Conservation (phyloP, 2,113 vertebrate genomes). For the Bufo bufo region DNA sequence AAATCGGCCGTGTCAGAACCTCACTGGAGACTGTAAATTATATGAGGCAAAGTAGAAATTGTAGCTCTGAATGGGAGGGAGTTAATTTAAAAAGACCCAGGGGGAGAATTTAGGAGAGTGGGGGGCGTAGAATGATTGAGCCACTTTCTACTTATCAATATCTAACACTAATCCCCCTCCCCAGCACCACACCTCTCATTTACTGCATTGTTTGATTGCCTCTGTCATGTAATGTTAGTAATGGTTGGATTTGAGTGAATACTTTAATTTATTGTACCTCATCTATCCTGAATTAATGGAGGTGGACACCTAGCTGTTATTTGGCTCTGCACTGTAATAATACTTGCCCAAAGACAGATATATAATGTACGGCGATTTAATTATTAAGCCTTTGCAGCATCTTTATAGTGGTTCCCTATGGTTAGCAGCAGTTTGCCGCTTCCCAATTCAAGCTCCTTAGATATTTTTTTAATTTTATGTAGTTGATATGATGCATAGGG, state of each 20-base stretch:
- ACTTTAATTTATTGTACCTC: conserved; percentile 16
- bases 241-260: background rate
- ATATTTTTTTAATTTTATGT: too few species aligned
- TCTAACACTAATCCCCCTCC: conserved; percentile 27
- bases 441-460: too few species aligned
- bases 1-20: conserved; percentile 58
- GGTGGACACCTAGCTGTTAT: conserved; percentile 6
- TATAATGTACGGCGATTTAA: background rate
- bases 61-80: conserved; percentile 53
- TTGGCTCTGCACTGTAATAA: background rate
- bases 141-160: conserved; percentile 39
- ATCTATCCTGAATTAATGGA: conserved; percentile 17
- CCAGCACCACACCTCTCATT: conserved; percentile 13
- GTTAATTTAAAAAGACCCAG: conserved; percentile 58
- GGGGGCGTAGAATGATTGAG: conserved; percentile 19
- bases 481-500: too few species aligned
- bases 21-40: conserved; percentile 58
- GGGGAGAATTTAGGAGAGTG: conserved; percentile 35
- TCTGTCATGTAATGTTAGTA: conserved; percentile 12
- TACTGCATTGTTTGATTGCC: conserved; percentile 9
- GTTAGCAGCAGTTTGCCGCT: background rate
- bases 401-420: background rate
- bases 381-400: background rate
- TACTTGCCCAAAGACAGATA: background rate
- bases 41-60: conserved; percentile 55